Evolutionary conservation across 2,888 invertebrate genomes (phyloP).

Genomic region (Limnephilus lunatus): DNA sequence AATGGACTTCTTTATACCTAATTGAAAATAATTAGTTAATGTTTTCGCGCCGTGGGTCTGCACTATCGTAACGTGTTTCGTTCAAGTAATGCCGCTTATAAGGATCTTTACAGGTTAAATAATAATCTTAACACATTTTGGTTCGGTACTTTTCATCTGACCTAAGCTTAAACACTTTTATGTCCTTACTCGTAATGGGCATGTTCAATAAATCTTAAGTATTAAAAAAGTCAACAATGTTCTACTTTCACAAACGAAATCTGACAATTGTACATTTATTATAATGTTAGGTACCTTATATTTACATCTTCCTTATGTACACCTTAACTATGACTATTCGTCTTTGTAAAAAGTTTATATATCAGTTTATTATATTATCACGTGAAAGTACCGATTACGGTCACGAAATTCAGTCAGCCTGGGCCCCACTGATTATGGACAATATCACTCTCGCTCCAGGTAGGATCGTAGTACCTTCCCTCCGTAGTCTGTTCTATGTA

Average conservation of each 20-base stretch:
- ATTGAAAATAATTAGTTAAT: constrained; percentile 4
- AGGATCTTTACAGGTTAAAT: constrained; percentile 49
- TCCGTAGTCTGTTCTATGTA: not conserved
- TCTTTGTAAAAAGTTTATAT: constrained; percentile 64
- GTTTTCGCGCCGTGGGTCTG: not conserved
- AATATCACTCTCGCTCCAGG: constrained; percentile 57
- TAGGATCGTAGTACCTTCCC: constrained; percentile 20
- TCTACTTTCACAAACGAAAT: constrained; percentile 65
- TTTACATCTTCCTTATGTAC: constrained; percentile 64
- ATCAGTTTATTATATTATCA: constrained; percentile 59
- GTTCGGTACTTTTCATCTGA: constrained; percentile 66
- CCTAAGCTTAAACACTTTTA: constrained; percentile 61
- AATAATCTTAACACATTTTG: constrained; percentile 64
- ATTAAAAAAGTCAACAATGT: constrained; percentile 66
- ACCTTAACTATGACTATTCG: constrained; percentile 66
- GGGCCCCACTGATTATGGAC: constrained; percentile 62
- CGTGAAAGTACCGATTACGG: constrained; percentile 50
- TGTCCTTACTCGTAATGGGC: constrained; percentile 57
- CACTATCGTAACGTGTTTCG: not conserved
- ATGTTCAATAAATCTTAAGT: constrained; percentile 61
- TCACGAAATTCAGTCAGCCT: constrained; percentile 59
- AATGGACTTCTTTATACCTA: constrained; percentile 8
- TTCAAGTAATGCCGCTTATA: constrained; percentile 39
- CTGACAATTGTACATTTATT: constrained; percentile 66
- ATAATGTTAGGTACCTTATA: constrained; percentile 59